Conservation (phyloP, 2,113 vertebrate genomes). For the Sapajus apella region DNA sequence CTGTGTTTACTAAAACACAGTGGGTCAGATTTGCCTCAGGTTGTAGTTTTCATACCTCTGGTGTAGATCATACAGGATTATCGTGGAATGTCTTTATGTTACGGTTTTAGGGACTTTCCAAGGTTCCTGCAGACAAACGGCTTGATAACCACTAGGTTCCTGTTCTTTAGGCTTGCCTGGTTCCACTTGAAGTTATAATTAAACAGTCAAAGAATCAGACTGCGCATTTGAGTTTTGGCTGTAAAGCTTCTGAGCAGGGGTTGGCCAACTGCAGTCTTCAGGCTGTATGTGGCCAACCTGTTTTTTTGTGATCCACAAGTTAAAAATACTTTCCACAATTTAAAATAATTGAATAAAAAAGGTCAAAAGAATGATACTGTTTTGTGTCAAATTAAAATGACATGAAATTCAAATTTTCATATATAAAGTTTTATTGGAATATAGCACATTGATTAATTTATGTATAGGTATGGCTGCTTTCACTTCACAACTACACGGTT, state of each 20-base stretch:
- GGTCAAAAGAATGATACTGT: background rate
- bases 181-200: background rate
- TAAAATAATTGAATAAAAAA: background rate
- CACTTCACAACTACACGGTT: background rate
- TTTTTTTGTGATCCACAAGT: background rate
- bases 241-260: background rate
- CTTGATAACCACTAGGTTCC: background rate
- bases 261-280: background rate
- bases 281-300: background rate
- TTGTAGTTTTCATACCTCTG: background rate
- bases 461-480: background rate
- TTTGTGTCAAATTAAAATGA: background rate
- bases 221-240: background rate
- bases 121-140: background rate
- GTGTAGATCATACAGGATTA: background rate
- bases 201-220: background rate
- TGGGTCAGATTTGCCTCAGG: background rate
- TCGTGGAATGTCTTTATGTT: background rate
- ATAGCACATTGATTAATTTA: background rate
- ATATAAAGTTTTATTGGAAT: background rate
- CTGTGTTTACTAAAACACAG: background rate
- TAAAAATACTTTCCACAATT: constrained; percentile 33
- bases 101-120: background rate
- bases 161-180: background rate
- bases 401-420: background rate